Evolutionary conservation across 2,888 invertebrate genomes (phyloP), one percentile per base, ranked within the genome.

Genomic region (Nineta flava): DNA sequence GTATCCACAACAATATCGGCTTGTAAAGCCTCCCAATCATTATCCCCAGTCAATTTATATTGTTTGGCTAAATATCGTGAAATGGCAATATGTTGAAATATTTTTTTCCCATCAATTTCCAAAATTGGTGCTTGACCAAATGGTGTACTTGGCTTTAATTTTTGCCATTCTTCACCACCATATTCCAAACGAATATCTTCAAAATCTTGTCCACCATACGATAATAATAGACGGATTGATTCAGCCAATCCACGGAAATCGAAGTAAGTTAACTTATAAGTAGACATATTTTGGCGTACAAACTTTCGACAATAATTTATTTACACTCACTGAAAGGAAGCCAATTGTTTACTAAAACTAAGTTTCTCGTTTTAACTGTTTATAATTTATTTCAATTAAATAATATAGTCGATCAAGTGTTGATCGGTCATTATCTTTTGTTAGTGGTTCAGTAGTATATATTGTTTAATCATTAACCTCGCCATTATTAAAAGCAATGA

Each of bases 201-300:
- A 59, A 77, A 81, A 52, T 77, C 71, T 47, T 74, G 62, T 52
- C 69, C 72, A 46, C 76, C 76, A 58, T 79, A 79, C 52, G 74
- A 74, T 52, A 81, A 65, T 9, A 81, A 64, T 54, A 75, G 76
- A 54, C 80, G 70, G 57, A 79, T 71, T 40, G 79, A 75, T 62
- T 81, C 81, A 34, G 70, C 80, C 46, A 79, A 63, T 13, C 75
- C 79, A 62, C 72, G 76, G 17, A 77, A 68, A 57, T 75, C 69
- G 61, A 80, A 81, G 57, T 81, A 81, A 51, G 72, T 73, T 21
- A 81, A 60, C 54, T 74, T 81, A 63, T 76, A 78, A 40, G 73
- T 65, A 48, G 65, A 61, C 62, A 62, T 62, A 47, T 44, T 44
- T 26, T 19, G 5, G 5, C 19, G n/a, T n/a, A n/a, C n/a, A n/a